Base-by-base conservation (phyloP, 2,797 vertebrate species). In the Oophaga sylvatica region DNA sequence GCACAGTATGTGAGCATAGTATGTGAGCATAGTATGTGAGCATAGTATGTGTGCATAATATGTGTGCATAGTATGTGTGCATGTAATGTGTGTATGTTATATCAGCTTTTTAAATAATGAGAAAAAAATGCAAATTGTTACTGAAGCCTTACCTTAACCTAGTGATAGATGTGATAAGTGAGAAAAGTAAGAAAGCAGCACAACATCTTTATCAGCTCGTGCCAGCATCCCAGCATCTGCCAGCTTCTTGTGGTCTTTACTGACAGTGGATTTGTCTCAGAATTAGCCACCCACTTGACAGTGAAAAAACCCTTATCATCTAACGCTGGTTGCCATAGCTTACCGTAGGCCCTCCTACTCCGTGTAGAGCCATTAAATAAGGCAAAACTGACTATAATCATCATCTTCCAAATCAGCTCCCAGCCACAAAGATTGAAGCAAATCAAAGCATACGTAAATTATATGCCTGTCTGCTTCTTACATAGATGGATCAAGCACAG, bases 241-340 rank as follows among this genome's bases (percentile, higher is more conserved):
- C 78, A 45, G 63, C 29, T 80, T 86, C 63, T 65, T 70, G 29
- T 65, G 41, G 63, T 41, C 65, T 83, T 35, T 80, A 70, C 20
- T 59, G 48, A 35, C 59, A 76, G 53, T 57, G 76, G 48, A 67
- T 86, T 86, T 86, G 48, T 86, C 20, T 70, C 56, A 59, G 84
- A 67, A 86, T 86, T 86, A 86, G 65, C 84, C 77, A 86, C 84
- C 76, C 84, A 86, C 84, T 59, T 80, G 80, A 80, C 35, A 70
- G 63, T 19, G 68, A 85, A 79, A 78, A 85, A 85, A 80, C 53
- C 20, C 84, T 59, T 68, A 53, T 62, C 59, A 31, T 70, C 48
- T 68, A 77, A 80, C 16, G 77, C 65, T 70, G 62, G 84, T 86
- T 86, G 84, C 84, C 78, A 86, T 86, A 86, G 84, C 80, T 79